Evolutionary conservation across 2,113 vertebrate genomes (phyloP).

Genomic region (Plestiodon gilberti): DNA sequence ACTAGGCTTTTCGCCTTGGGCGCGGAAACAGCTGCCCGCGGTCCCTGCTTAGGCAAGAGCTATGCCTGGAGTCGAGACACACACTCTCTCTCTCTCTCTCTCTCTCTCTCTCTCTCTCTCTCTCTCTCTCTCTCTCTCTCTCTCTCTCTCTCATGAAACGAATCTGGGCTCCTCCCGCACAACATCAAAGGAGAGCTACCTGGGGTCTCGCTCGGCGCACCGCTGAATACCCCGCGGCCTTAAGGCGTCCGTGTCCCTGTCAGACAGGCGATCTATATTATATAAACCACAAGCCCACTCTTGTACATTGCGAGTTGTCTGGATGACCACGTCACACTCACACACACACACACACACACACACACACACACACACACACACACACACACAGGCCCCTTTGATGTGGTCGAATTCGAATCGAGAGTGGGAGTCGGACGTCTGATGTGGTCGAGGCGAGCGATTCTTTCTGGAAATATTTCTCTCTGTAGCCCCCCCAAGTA

Average conservation of each 20-base stretch:
- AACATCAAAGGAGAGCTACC: slow-evolving; percentile 57
- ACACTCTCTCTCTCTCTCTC: no score
- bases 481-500: slow-evolving; percentile 68
- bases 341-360: no score
- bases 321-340: slow-evolving; percentile 74
- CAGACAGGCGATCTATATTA: slow-evolving; percentile 68
- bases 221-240: slow-evolving; percentile 26
- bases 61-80: slow-evolving; percentile 5
- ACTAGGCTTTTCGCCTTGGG: slow-evolving; percentile 87
- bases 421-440: slow-evolving; percentile 81
- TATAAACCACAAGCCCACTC: slow-evolving; percentile 71
- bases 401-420: slow-evolving; percentile 85
- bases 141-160: slow-evolving; percentile 58
- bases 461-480: slow-evolving; percentile 86
- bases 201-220: slow-evolving; percentile 2
- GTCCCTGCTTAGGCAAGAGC: slow-evolving; percentile 37
- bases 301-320: slow-evolving; percentile 78
- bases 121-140: no score
- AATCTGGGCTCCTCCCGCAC: slow-evolving; percentile 46
- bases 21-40: slow-evolving; percentile 38
- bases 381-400: slow-evolving; percentile 76
- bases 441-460: slow-evolving; percentile 88
- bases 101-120: no score
- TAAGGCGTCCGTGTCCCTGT: slow-evolving; percentile 33
- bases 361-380: no score